phyloP scores from a whole-genome alignment of 2,888 invertebrate species.

The Conus canariensis region DNA sequence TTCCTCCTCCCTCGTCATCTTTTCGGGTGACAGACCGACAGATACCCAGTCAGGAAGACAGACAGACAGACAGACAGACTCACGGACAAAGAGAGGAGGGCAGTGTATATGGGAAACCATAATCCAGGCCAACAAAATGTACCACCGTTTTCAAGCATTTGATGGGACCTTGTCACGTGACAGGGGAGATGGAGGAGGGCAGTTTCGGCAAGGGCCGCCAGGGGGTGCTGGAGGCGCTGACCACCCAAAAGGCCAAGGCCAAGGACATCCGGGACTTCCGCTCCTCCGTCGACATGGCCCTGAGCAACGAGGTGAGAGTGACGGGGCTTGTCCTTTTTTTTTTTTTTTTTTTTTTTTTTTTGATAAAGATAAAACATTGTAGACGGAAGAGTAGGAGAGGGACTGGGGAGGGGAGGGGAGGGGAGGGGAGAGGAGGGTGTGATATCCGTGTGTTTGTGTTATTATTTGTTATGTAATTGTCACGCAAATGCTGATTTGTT shows the following conservation, averaged over 20 bases:
- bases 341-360: background rate
- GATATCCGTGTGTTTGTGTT: background rate
- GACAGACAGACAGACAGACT: background rate
- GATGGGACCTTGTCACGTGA: background rate
- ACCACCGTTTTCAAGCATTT: too few relatives aligned
- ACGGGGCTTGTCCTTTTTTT: background rate
- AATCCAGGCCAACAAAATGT: too few relatives aligned
- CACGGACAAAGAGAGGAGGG: background rate
- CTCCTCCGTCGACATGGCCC: slow-evolving; percentile 61
- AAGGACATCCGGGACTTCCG: slow-evolving; percentile 59
- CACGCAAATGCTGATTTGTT: background rate
- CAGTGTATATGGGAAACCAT: background rate
- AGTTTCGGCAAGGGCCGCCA: slow-evolving; percentile 67
- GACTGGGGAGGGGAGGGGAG: too few relatives aligned
- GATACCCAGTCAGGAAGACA: too few relatives aligned
- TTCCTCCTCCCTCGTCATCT: too few relatives aligned
- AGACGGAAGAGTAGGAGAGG: too few relatives aligned
- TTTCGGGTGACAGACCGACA: too few relatives aligned
- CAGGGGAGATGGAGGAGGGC: slow-evolving; percentile 66
- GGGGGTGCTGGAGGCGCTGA: slow-evolving; percentile 62
- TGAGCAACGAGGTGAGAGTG: slow-evolving; percentile 63
- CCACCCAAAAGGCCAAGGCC: slow-evolving; percentile 57
- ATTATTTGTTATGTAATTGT: slow-evolving; percentile 13
- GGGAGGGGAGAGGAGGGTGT: too few relatives aligned
- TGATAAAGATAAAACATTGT: too few relatives aligned